A percentile compares a stretch with the other conserved stretches of the same genome.
Conservation (phyloP, 2,797 vertebrate genomes). For the Selene dorsalis region DNA sequence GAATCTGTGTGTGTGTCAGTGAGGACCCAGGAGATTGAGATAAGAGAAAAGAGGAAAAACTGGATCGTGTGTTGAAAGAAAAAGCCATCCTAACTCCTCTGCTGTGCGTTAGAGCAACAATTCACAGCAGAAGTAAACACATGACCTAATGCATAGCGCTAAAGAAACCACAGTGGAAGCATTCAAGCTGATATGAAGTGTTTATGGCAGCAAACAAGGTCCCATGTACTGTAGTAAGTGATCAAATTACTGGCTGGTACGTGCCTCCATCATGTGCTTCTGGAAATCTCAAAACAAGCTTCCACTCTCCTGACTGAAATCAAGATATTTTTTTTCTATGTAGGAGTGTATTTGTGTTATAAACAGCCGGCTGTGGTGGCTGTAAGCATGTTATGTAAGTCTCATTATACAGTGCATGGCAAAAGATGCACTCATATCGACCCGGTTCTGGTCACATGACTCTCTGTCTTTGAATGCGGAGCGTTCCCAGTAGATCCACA, state of each 20-base stretch:
- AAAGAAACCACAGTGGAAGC: slow-evolving; percentile 57
- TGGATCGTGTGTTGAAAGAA: slow-evolving; percentile 38
- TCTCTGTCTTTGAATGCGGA: slow-evolving; percentile 70
- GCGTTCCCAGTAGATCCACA: slow-evolving; percentile 43
- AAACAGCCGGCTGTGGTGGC: slow-evolving; percentile 30
- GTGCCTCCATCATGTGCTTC: slow-evolving; percentile 47
- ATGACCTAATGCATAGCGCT: slow-evolving; percentile 48
- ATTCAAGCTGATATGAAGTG: slow-evolving; percentile 54
- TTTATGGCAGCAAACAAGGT: slow-evolving; percentile 62
- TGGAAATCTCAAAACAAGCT: slow-evolving; percentile 49
- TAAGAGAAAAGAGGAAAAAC: slow-evolving; percentile 42
- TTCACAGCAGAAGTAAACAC: slow-evolving; percentile 37
- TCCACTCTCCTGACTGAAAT: slow-evolving; percentile 26
- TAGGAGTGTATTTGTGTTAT: slow-evolving; percentile 26
- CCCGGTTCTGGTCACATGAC: slow-evolving; percentile 76
- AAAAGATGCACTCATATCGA: slow-evolving; percentile 78
- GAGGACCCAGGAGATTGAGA: slow-evolving; percentile 18
- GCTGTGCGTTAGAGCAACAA: slow-evolving; percentile 32
- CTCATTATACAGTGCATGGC: slow-evolving; percentile 72
- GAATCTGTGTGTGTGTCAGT: slow-evolving; percentile 27
- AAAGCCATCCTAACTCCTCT: slow-evolving; percentile 14
- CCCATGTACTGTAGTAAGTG: slow-evolving; percentile 47
- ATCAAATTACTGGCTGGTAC: slow-evolving; percentile 66
- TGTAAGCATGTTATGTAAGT: slow-evolving; percentile 75
- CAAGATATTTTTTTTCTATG: slow-evolving; percentile 29